Base-by-base conservation (phyloP, 2,797 vertebrate genomes). In the Pseudochromis fuscus region DNA sequence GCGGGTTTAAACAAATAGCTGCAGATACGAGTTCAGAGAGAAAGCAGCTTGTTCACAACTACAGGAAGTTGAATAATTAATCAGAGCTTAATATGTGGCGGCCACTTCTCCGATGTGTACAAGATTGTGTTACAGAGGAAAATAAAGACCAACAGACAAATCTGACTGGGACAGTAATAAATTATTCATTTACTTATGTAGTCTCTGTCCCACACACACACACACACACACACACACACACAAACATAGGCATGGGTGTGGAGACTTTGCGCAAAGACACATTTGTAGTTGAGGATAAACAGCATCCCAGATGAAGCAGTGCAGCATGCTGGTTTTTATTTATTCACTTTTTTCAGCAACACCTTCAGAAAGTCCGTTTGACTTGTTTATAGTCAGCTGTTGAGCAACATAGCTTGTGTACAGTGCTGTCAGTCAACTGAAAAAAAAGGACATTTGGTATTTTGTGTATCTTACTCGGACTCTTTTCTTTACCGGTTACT, bases 181-280 rank as follows among this genome's bases (percentile, higher is more conserved):
- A 84, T 79, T 45, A 83, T 83, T 77, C 7, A 84, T 82, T 67
- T 46, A 56, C 12, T 49, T 50, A 35, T 70, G 40, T 44, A 31
- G 31, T 51, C 2, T 2, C 42, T 28, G 23, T 24, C 37, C 25
- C 49, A 51, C 9, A 24, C 11, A 59, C 49, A 56, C 25, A 64
- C 57, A 45, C 51, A 50, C 61, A 50, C 30, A 31, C 30, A 31
- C 30, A 0, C n/a, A n/a, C n/a, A n/a, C n/a, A n/a, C n/a, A n/a
- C n/a, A n/a, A n/a, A n/a, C n/a, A n/a, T n/a, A 33, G 1, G 2
- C 21, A 40, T 13, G 2, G 27, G 13, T 56, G 31, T 9, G 42
- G 15, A 67, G 19, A 52, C 25, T 35, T 3, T 23, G 16, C 59
- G 72, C 66, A 66, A 49, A 74, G 19, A 46, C 25, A 70, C 42